Evolutionary conservation across 2,113 vertebrate genomes (phyloP).

Genomic region (Hassar affinis): DNA sequence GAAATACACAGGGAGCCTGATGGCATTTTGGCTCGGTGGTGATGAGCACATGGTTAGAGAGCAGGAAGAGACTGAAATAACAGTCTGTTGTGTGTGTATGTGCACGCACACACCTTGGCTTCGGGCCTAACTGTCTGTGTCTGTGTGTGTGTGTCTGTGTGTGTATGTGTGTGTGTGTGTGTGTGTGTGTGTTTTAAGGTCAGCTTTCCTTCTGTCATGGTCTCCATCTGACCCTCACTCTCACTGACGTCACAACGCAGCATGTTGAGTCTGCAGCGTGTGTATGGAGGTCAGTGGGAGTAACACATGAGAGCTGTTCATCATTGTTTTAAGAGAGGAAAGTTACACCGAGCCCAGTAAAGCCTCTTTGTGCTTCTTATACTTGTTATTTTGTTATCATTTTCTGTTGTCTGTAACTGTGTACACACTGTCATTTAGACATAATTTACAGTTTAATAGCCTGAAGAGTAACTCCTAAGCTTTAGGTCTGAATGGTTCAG

Average conservation of each 20-base stretch:
- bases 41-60: slow-evolving; percentile 14
- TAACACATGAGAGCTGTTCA: slow-evolving; percentile 8
- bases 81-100: slow-evolving; percentile 5
- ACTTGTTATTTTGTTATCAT: neutral
- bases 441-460: neutral
- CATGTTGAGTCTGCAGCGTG: slow-evolving; percentile 46
- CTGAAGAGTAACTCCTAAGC: slow-evolving; percentile 8
- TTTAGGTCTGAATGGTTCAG: neutral
- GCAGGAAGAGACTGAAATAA: slow-evolving; percentile 48
- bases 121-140: neutral
- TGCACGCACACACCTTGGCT: slow-evolving; percentile 1
- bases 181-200: slow-evolving; percentile 45
- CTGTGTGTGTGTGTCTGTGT: slow-evolving; percentile 35
- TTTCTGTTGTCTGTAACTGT: neutral
- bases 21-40: slow-evolving; percentile 1
- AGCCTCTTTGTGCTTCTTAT: neutral
- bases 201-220: slow-evolving; percentile 40
- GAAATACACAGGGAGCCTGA: neutral
- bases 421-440: neutral
- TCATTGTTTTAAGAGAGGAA: slow-evolving; percentile 12
- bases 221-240: slow-evolving; percentile 1
- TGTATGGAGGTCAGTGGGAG: slow-evolving; percentile 33
- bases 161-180: slow-evolving; percentile 15
- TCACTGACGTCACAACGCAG: slow-evolving; percentile 40
- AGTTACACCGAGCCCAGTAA: neutral